A percentile compares a stretch with the other conserved stretches of the same genome.
Conservation (phyloP, 2,797 vertebrate species). For the Oceanodroma leucorhoa region DNA sequence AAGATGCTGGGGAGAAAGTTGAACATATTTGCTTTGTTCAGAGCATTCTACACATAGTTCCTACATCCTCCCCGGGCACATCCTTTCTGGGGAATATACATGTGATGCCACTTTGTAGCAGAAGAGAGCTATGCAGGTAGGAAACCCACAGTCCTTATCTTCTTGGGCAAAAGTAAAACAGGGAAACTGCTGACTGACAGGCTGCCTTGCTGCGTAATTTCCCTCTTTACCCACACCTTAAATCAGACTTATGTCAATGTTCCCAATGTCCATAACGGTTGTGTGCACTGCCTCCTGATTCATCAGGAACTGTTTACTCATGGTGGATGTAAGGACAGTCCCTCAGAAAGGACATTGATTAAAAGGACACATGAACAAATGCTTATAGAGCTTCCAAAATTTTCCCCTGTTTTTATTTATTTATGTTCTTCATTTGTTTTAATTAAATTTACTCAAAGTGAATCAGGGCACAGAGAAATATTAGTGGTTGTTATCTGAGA, state of each 20-base stretch:
- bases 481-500: background rate
- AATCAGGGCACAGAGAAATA: background rate
- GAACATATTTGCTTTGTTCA: background rate
- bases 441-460: background rate
- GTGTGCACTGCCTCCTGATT: background rate
- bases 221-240: background rate
- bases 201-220: background rate
- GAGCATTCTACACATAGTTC: background rate
- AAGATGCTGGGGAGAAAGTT: background rate
- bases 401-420: background rate
- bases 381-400: background rate
- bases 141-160: background rate
- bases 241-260: background rate
- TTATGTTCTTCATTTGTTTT: background rate
- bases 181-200: background rate
- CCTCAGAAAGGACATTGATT: background rate
- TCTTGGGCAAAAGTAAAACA: background rate
- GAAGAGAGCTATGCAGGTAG: background rate
- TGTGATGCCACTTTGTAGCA: background rate
- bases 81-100: background rate
- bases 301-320: background rate
- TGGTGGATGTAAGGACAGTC: background rate
- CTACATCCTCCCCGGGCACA: accelerated
- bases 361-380: background rate
- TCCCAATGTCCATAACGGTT: accelerated